Conservation (phyloP, 2,113 vertebrate genomes). For the Gallinago paraguaiae region DNA sequence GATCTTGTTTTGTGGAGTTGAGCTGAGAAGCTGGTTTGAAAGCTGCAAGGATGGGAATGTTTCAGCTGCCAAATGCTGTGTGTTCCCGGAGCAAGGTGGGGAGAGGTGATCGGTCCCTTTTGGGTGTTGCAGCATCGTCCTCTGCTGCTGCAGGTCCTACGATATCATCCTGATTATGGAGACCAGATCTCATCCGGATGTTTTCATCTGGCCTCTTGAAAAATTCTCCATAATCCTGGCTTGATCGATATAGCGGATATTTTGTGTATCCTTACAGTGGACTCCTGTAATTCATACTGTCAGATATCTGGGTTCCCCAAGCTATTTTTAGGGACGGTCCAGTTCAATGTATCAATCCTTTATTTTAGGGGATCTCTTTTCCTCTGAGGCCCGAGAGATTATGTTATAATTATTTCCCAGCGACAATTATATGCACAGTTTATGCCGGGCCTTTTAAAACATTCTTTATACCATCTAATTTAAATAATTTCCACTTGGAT, state of each 20-base stretch:
- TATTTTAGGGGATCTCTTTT: not conserved
- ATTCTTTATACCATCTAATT: not conserved
- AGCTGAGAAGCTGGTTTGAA: not conserved
- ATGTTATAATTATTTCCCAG: not conserved
- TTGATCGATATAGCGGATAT: not conserved
- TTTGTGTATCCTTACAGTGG: not conserved
- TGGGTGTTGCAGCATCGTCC: not conserved
- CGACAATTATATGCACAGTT: not conserved
- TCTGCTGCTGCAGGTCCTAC: not conserved
- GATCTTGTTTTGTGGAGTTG: not conserved
- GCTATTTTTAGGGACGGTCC: not conserved
- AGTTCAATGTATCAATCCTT: not conserved
- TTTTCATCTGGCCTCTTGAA: not conserved
- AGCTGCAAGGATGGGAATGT: not conserved
- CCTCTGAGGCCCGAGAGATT: not conserved
- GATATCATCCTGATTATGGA: not conserved
- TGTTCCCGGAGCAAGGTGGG: not conserved
- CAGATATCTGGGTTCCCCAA: not conserved
- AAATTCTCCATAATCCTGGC: not conserved
- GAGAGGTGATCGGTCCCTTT: not conserved
- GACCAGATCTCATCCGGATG: not conserved
- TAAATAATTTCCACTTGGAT: not conserved
- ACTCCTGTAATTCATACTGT: not conserved
- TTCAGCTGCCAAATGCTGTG: not conserved
- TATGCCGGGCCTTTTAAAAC: not conserved